Evolutionary conservation across 2,888 invertebrate species (phyloP).

Genomic region (Hipparchia sbordonii): DNA sequence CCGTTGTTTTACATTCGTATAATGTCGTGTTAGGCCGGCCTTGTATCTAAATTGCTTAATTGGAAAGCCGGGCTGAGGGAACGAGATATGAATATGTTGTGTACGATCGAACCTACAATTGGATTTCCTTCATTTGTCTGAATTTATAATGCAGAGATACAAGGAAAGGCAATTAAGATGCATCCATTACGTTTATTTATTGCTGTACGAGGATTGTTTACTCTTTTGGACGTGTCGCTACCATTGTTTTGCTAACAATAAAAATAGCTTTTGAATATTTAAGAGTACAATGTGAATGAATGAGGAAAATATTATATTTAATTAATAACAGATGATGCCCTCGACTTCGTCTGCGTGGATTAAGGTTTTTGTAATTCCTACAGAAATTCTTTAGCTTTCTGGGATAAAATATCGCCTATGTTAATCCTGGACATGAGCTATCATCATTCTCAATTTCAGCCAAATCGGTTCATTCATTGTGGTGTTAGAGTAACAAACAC

Average conservation of each 20-base stretch:
- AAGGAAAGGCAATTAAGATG: slow-evolving; percentile 37
- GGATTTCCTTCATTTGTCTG: slow-evolving; percentile 43
- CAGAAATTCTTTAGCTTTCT: too few relatives aligned
- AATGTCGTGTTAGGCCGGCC: slow-evolving; percentile 68
- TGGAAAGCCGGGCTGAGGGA: slow-evolving; percentile 73
- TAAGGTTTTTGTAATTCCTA: background rate
- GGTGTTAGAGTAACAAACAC: too few relatives aligned
- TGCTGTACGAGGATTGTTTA: slow-evolving; percentile 15
- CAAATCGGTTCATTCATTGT: too few relatives aligned
- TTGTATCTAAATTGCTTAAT: slow-evolving; percentile 83
- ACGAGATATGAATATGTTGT: slow-evolving; percentile 64
- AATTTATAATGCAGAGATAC: slow-evolving; percentile 38
- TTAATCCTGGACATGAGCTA: too few relatives aligned
- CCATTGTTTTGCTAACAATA: background rate
- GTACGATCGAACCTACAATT: slow-evolving; percentile 62
- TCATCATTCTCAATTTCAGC: too few relatives aligned
- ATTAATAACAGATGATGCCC: too few relatives aligned
- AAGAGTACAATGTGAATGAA: too few relatives aligned
- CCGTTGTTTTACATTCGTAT: slow-evolving; percentile 79
- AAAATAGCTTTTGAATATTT: too few relatives aligned
- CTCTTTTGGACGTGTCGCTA: slow-evolving; percentile 4
- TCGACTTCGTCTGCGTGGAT: too few relatives aligned
- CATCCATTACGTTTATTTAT: slow-evolving; percentile 33
- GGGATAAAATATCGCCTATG: too few relatives aligned
- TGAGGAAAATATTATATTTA: too few relatives aligned